Conservation (phyloP, 2,797 vertebrate species). For the Hydrocynus forskahlii region DNA sequence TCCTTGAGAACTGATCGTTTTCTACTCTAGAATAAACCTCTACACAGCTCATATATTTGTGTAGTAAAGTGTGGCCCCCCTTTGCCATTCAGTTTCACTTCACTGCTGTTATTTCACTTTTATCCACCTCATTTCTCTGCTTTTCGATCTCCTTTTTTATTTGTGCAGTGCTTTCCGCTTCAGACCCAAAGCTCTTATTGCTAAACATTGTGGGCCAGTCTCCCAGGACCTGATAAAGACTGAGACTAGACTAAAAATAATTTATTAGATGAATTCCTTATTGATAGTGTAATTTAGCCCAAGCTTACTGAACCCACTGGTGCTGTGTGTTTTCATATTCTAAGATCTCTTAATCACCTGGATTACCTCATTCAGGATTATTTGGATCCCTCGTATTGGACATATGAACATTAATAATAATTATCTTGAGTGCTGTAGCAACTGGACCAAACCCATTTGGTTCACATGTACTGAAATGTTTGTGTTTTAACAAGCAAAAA, state of each 20-base stretch:
- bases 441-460: no score
- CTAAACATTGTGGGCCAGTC: background rate
- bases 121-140: background rate
- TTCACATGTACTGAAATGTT: no score
- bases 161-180: background rate
- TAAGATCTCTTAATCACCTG: background rate
- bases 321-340: background rate
- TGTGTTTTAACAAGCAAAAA: no score
- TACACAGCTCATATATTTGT: background rate
- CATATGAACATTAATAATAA: no score
- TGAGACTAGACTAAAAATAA: no score
- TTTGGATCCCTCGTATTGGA: background rate
- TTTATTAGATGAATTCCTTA: no score
- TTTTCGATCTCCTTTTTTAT: background rate
- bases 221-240: no score
- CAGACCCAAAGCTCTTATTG: background rate
- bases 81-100: background rate
- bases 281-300: background rate
- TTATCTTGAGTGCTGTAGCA: no score
- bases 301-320: no score
- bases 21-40: conserved; percentile 4
- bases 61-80: background rate
- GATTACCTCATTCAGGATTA: background rate
- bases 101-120: background rate
- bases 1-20: background rate